Conservation (phyloP, 2,888 invertebrate species). For the Sesia apiformis region DNA sequence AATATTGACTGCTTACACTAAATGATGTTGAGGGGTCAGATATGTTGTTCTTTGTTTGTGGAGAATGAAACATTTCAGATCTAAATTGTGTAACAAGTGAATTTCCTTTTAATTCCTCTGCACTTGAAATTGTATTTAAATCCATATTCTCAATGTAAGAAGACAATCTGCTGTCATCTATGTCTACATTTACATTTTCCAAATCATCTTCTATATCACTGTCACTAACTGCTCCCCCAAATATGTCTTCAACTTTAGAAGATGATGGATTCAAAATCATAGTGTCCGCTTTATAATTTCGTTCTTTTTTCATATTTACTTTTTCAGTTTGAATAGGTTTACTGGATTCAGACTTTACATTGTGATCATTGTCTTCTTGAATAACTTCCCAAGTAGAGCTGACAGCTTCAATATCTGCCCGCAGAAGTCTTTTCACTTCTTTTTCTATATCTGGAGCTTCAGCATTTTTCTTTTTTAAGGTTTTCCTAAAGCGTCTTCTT, state of each 20-base stretch:
- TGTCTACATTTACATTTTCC: slow-evolving; percentile 83
- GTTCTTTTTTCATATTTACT: slow-evolving; percentile 38
- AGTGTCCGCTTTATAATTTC: slow-evolving; percentile 28
- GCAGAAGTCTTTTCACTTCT: slow-evolving; percentile 93
- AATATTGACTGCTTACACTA: slow-evolving; percentile 30
- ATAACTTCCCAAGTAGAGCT: slow-evolving; percentile 92
- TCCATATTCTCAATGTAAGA: slow-evolving; percentile 83
- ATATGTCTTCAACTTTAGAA: slow-evolving; percentile 81
- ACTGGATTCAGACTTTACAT: slow-evolving; percentile 42
- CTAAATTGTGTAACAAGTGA: slow-evolving; percentile 44
- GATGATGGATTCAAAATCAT: slow-evolving; percentile 21
- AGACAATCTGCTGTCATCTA: slow-evolving; percentile 86
- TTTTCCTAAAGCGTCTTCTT: slow-evolving; percentile 93
- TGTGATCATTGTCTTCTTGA: slow-evolving; percentile 87
- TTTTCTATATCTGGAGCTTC: slow-evolving; percentile 99
- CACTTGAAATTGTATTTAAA: slow-evolving; percentile 56
- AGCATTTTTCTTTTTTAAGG: slow-evolving; percentile 95
- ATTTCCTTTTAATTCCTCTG: slow-evolving; percentile 23
- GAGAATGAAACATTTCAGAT: slow-evolving; percentile 44
- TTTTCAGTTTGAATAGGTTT: slow-evolving; percentile 21
- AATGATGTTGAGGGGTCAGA: slow-evolving; percentile 45
- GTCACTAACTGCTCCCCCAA: slow-evolving; percentile 94
- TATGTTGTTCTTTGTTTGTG: slow-evolving; percentile 25
- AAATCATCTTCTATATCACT: slow-evolving; percentile 83
- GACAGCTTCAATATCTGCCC: slow-evolving; percentile 94